phyloP scores from a whole-genome alignment of 2,797 vertebrate species.

The Anguilla obscura region DNA sequence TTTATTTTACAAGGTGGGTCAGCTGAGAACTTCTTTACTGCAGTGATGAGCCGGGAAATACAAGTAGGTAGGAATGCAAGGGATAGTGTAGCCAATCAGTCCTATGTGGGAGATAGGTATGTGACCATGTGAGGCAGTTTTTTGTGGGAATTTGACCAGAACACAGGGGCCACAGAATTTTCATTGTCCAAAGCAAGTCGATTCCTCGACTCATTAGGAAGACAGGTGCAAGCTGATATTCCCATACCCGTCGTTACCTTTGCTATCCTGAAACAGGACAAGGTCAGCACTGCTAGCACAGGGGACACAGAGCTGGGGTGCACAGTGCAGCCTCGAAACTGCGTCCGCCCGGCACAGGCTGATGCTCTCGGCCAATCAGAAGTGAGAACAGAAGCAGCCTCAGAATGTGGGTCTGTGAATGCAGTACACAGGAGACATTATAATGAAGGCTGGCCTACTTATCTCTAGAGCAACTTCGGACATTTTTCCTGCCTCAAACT shows the following conservation, averaged over 20 bases:
- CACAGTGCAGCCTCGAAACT: neutral
- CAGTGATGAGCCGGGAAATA: neutral
- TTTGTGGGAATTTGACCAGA: neutral
- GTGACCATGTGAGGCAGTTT: neutral
- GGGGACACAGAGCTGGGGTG: neutral
- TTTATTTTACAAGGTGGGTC: neutral
- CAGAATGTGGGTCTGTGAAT: neutral
- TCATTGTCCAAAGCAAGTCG: neutral
- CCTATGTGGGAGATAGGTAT: neutral
- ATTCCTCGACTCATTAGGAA: neutral
- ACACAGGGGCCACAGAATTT: neutral
- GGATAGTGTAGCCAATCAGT: neutral
- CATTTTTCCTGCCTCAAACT: neutral
- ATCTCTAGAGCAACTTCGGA: constrained; percentile 47
- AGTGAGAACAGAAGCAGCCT: neutral
- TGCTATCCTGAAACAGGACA: neutral
- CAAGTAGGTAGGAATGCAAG: neutral
- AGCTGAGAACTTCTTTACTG: neutral
- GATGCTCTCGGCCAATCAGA: neutral
- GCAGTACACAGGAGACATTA: constrained; percentile 47
- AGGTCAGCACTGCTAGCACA: neutral
- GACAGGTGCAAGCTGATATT: neutral
- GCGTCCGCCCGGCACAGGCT: neutral
- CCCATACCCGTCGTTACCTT: neutral
- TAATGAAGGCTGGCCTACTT: constrained; percentile 66